phyloP scores from a whole-genome alignment of 2,888 invertebrate genomes.

The Oscheius sp. region DNA sequence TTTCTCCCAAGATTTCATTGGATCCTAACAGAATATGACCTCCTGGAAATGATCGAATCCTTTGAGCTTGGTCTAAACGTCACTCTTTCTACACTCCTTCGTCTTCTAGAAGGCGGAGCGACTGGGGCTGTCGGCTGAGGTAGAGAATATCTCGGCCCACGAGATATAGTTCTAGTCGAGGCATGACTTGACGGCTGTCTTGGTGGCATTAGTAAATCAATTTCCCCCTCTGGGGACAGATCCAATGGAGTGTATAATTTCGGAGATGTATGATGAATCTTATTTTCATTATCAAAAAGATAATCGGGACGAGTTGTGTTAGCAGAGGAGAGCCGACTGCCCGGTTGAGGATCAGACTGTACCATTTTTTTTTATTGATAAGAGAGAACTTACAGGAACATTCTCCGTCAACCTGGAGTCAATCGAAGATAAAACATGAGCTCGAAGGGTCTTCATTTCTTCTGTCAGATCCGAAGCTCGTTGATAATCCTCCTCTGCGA shows the following conservation, averaged over 20 bases:
- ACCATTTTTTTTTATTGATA: background rate
- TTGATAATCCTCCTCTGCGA: constrained; percentile 54
- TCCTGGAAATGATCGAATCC: constrained; percentile 23
- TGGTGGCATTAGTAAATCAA: background rate
- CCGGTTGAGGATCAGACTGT: background rate
- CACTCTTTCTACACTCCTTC: background rate
- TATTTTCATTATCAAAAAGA: background rate
- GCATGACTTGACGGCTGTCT: constrained; percentile 3
- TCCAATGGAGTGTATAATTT: constrained; percentile 5
- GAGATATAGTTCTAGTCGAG: background rate
- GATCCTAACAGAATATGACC: background rate
- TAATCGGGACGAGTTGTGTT: background rate
- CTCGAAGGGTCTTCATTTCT: constrained; percentile 56
- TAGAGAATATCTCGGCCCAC: constrained; percentile 10
- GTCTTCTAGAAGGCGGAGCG: constrained; percentile 9
- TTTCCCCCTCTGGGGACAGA: background rate
- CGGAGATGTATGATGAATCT: background rate
- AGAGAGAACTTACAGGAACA: constrained; percentile 4
- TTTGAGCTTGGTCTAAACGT: constrained; percentile 22
- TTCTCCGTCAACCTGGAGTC: constrained; percentile 40
- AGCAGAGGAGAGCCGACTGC: background rate
- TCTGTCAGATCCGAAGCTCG: constrained; percentile 56
- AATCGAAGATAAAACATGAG: constrained; percentile 45
- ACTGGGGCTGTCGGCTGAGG: constrained; percentile 3
- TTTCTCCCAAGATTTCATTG: background rate